A percentile compares a stretch with the other conserved stretches of the same genome.
phyloP scores from a whole-genome alignment of 2,797 vertebrate genomes.

The Threskiornis aethiopicus region DNA sequence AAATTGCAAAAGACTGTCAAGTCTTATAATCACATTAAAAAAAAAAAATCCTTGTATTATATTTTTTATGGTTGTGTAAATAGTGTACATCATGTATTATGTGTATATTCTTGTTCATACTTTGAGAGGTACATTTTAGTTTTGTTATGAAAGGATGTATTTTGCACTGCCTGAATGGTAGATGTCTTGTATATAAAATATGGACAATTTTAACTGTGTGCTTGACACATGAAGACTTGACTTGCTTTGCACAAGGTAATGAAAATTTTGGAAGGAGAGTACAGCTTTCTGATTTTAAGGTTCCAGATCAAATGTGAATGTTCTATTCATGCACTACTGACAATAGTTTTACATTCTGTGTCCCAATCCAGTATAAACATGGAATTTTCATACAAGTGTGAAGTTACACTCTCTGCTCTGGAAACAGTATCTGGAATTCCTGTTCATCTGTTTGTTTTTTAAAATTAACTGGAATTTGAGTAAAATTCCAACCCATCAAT shows the following conservation, averaged over 20 bases:
- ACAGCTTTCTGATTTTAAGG: conserved; percentile 65
- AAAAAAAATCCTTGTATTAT: conserved; percentile 73
- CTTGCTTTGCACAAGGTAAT: conserved; percentile 84
- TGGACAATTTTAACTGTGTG: conserved; percentile 75
- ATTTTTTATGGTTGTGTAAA: conserved; percentile 89
- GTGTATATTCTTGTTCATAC: conserved; percentile 91
- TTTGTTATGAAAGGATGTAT: conserved; percentile 93
- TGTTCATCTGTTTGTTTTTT: conserved; percentile 44
- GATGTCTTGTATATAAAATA: conserved; percentile 81
- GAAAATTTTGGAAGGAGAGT: conserved; percentile 66
- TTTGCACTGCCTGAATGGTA: conserved; percentile 79
- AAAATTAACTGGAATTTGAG: conserved; percentile 64
- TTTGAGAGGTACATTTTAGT: conserved; percentile 93
- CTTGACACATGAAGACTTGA: conserved; percentile 76
- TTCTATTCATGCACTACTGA: conserved; percentile 75
- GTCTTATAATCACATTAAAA: conserved; percentile 70
- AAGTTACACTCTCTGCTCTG: conserved; percentile 68
- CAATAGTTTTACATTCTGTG: conserved; percentile 55
- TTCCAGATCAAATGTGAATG: conserved; percentile 77
- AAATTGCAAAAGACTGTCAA: conserved; percentile 74
- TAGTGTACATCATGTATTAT: conserved; percentile 91
- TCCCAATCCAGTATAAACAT: conserved; percentile 59
- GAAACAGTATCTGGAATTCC: conserved; percentile 54
- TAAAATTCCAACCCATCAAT: conserved; percentile 46
- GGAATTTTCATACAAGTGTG: conserved; percentile 64